Evolutionary conservation across 2,888 invertebrate species (phyloP).

Genomic region (Plebejus anna): DNA sequence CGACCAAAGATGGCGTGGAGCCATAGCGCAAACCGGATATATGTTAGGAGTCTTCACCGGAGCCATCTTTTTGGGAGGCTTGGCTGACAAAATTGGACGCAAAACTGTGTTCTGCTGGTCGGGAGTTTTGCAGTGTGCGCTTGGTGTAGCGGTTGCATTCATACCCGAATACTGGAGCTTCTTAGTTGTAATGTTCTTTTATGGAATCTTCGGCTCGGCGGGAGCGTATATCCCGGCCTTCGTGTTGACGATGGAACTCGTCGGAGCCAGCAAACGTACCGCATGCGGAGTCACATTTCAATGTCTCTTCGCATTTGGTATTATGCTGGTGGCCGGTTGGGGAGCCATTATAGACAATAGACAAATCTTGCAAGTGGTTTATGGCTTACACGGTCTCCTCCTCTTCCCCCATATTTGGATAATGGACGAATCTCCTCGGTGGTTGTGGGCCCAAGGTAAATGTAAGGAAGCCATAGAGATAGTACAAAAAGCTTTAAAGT

Average conservation of each 20-base stretch:
- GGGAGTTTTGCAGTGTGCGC: slow-evolving; percentile 84
- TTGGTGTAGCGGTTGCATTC: slow-evolving; percentile 87
- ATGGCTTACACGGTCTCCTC: slow-evolving; percentile 86
- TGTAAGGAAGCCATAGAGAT: slow-evolving; percentile 86
- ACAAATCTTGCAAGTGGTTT: slow-evolving; percentile 86
- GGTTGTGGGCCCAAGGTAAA: slow-evolving; percentile 92
- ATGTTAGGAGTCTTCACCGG: slow-evolving; percentile 94
- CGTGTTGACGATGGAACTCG: slow-evolving; percentile 89
- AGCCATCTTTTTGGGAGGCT: slow-evolving; percentile 87
- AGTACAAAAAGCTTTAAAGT: slow-evolving; percentile 86
- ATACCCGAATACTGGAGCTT: slow-evolving; percentile 88
- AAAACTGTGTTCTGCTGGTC: slow-evolving; percentile 91
- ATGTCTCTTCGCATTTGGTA: slow-evolving; percentile 87
- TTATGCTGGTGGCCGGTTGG: slow-evolving; percentile 92
- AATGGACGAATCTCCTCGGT: slow-evolving; percentile 93
- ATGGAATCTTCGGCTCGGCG: slow-evolving; percentile 91
- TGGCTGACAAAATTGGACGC: slow-evolving; percentile 91
- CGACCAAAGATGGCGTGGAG: slow-evolving; percentile 88
- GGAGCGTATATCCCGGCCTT: slow-evolving; percentile 86
- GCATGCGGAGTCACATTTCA: slow-evolving; percentile 90
- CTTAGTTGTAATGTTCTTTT: slow-evolving; percentile 83
- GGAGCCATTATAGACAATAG: slow-evolving; percentile 87
- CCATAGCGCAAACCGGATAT: slow-evolving; percentile 86
- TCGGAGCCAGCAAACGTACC: slow-evolving; percentile 89
- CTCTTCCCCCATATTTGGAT: slow-evolving; percentile 91